Evolutionary conservation across 2,888 invertebrate species (phyloP), one percentile per base, ranked within the genome.

Genomic region (Cabera pusaria): DNA sequence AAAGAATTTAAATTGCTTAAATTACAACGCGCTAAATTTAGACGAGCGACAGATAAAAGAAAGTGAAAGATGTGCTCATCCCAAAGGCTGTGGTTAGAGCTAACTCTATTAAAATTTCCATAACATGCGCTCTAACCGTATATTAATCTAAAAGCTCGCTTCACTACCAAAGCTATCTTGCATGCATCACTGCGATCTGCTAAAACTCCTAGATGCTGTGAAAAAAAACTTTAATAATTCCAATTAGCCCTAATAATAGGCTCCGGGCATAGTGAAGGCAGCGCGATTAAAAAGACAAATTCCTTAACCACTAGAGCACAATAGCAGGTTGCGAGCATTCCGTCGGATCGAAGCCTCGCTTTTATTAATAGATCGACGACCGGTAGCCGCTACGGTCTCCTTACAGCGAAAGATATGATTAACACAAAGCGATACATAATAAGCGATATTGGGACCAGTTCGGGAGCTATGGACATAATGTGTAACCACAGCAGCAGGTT

Each of bases 161-260:
- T 72, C 72, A 69, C 72, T 73, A 12, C 59, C 59, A 57, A 61
- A 72, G 61, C 70, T 75, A 78, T 78, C 73, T 72, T 58, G 64
- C 62, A 64, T 58, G 73, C 77, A 77, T 75, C 79, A 73, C 71
- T 67, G 68, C 72, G 60, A 73, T 78, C 78, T 69, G 79, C 78
- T 79, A 78, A 79, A 80, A 82, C 69, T 77, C 69, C 70, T 76
- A 73, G 76, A 64, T 72, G 72, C 72, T 51, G 62, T 72, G 68
- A 80, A 87, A 83, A 79, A 81, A 78, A 77, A 69, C 75, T 75
- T 75, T 83, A 84, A 86, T 86, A 80, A 86, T 88, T 85, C 83
- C 86, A 87, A 88, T 87, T 86, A 87, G 83, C 79, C 84, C 77
- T 87, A 87, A 88, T 88, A 87, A 87, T 80, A 87, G 86, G 79